These are phyloP conservation scores for Tetrax tetrax DNA, from an alignment of 2,113 vertebrate genomes.

Conservation along the genomic window DNA sequence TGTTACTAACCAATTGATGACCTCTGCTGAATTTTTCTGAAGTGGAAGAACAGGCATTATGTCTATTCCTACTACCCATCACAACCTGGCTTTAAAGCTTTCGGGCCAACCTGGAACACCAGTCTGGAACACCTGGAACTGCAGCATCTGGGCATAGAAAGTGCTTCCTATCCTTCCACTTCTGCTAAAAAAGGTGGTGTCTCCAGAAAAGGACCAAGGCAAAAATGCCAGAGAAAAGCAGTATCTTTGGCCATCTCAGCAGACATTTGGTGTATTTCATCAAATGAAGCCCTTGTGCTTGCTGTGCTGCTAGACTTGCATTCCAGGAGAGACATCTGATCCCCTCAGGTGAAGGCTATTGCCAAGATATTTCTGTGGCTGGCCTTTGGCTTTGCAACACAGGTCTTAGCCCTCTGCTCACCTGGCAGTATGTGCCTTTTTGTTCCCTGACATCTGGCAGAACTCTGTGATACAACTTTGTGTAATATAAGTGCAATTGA, in stretches of 20 bases:
- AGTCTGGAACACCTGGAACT: background rate
- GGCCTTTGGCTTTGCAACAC: background rate
- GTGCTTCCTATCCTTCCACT: background rate
- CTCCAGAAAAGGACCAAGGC: background rate
- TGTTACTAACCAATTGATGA: background rate
- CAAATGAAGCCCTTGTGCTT: background rate
- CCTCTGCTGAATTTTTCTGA: background rate
- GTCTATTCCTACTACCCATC: background rate
- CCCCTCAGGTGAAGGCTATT: background rate
- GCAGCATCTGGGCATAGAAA: background rate
- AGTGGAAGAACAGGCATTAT: background rate
- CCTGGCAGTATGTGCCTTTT: background rate
- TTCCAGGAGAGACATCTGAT: background rate
- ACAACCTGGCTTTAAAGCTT: background rate
- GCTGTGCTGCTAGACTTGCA: background rate
- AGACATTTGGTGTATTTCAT: background rate
- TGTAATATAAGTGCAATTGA: background rate
- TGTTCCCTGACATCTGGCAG: background rate
- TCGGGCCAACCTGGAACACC: background rate
- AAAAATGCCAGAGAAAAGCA: background rate
- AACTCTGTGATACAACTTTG: background rate
- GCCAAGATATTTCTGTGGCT: conserved; percentile 14
- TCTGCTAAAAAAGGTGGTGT: background rate
- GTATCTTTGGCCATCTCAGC: background rate
- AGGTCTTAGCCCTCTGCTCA: background rate